A percentile compares a stretch with the other conserved stretches of the same genome.
Evolutionary conservation across 2,888 invertebrate species (phyloP).

Genomic region (Tethea ocularis): DNA sequence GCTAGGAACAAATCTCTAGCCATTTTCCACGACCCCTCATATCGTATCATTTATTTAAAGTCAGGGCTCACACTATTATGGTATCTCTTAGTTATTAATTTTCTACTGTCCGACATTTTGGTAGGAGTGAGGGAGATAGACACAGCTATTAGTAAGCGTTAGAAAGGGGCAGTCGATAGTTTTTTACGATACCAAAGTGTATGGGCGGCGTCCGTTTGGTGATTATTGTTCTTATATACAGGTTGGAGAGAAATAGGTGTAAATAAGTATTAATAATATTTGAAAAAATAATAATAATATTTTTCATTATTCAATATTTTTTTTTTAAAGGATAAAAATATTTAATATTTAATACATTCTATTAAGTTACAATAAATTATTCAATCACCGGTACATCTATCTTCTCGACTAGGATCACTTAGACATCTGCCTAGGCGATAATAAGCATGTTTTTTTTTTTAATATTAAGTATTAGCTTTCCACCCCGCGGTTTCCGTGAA

Average conservation of each 20-base stretch:
- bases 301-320: no score
- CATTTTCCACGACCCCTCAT: conserved; percentile 21
- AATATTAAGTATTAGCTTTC: no score
- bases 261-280: conserved; percentile 7
- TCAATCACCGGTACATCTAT: no score
- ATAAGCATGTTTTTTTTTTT: no score
- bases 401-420: no score
- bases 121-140: conserved; percentile 44
- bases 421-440: no score
- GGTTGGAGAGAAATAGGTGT: conserved; percentile 8
- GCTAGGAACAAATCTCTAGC: conserved; percentile 34
- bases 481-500: no score
- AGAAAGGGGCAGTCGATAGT: conserved; percentile 46
- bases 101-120: conserved; percentile 50
- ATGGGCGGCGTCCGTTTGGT: conserved; percentile 64
- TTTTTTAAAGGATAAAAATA: no score
- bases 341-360: no score
- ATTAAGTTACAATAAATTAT: no score
- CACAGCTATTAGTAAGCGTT: conserved; percentile 53
- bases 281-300: no score
- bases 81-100: conserved; percentile 63
- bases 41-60: conserved; percentile 11
- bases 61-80: conserved; percentile 41
- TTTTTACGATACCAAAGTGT: conserved; percentile 53
- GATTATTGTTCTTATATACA: conserved; percentile 60